A percentile compares a stretch with the other conserved stretches of the same genome.
Conservation (phyloP, 2,888 invertebrate species). For the Scaptomyza parva region DNA sequence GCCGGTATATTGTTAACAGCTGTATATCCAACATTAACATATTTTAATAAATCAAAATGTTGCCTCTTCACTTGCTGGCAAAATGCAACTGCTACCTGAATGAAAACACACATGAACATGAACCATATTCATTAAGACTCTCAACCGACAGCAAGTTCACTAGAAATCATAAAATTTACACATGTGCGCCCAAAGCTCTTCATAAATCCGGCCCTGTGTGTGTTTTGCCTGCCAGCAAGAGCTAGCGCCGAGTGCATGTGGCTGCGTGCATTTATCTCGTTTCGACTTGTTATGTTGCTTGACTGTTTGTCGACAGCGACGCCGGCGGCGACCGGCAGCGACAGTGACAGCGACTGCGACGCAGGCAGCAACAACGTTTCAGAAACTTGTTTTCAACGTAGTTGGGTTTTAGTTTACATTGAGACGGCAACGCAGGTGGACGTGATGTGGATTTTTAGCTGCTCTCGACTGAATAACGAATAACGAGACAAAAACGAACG, state of each 20-base stretch:
- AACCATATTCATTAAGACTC: not conserved
- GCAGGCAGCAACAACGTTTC: conserved; percentile 48
- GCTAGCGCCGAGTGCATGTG: conserved; percentile 42
- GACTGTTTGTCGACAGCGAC: conserved; percentile 39
- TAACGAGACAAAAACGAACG: conserved; percentile 38
- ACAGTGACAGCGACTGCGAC: conserved; percentile 7
- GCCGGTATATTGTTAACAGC: too few relatives aligned
- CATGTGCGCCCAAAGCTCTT: conserved; percentile 17
- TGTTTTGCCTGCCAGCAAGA: conserved; percentile 32
- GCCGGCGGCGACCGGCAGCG: conserved; percentile 25
- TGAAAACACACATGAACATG: not conserved
- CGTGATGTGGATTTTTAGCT: conserved; percentile 59
- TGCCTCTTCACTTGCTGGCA: too few relatives aligned
- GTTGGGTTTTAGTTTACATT: conserved; percentile 83
- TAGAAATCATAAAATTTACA: conserved; percentile 12
- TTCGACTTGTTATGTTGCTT: conserved; percentile 68
- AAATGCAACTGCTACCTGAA: not conserved
- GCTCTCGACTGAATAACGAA: conserved; percentile 30
- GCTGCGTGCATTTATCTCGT: conserved; percentile 65
- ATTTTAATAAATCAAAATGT: too few relatives aligned
- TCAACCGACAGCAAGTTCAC: conserved; percentile 1
- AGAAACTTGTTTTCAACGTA: conserved; percentile 84
- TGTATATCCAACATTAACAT: too few relatives aligned
- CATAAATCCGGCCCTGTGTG: conserved; percentile 41
- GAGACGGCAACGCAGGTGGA: conserved; percentile 83